Percentiles rank a stretch among this genome's conserved stretches.
Conservation (phyloP, 1,140 invertebrate genomes). For the Ceratina australensis region DNA sequence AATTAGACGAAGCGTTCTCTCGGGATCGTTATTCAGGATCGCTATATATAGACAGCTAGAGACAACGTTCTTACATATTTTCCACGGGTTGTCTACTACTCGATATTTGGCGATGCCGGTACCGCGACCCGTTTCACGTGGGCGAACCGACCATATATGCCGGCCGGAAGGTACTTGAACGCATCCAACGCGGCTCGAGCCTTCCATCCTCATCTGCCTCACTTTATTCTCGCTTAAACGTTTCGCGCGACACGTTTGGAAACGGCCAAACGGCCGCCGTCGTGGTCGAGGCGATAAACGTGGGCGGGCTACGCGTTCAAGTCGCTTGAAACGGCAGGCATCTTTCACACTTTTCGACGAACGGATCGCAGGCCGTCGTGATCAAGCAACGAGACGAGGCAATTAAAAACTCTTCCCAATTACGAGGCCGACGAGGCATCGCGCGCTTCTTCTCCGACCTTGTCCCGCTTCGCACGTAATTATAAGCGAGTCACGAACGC, state of each 20-base stretch:
- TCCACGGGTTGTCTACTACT: constrained; percentile 65
- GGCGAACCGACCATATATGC: constrained; percentile 72
- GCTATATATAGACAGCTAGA: constrained; percentile 71
- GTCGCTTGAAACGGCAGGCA: not conserved
- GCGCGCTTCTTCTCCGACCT: constrained; percentile 35
- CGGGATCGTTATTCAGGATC: constrained; percentile 65
- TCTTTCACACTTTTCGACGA: not conserved
- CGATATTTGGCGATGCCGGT: constrained; percentile 75
- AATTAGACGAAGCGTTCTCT: constrained; percentile 46
- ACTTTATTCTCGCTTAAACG: constrained; percentile 23
- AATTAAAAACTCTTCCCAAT: constrained; percentile 62
- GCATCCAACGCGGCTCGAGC: constrained; percentile 64
- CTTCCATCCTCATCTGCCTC: constrained; percentile 48
- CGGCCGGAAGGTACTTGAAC: constrained; percentile 65
- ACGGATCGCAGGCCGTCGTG: not conserved
- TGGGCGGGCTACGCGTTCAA: not conserved
- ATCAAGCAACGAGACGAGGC: not conserved
- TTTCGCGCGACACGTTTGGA: not conserved
- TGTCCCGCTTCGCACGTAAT: constrained; percentile 57
- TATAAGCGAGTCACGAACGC: constrained; percentile 15
- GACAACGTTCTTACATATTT: constrained; percentile 55
- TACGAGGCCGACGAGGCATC: constrained; percentile 15
- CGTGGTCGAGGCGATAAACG: not conserved
- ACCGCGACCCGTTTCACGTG: constrained; percentile 64
- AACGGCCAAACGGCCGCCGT: not conserved